Base-by-base conservation (phyloP, 2,113 vertebrate species). In the Helogale parvula region DNA sequence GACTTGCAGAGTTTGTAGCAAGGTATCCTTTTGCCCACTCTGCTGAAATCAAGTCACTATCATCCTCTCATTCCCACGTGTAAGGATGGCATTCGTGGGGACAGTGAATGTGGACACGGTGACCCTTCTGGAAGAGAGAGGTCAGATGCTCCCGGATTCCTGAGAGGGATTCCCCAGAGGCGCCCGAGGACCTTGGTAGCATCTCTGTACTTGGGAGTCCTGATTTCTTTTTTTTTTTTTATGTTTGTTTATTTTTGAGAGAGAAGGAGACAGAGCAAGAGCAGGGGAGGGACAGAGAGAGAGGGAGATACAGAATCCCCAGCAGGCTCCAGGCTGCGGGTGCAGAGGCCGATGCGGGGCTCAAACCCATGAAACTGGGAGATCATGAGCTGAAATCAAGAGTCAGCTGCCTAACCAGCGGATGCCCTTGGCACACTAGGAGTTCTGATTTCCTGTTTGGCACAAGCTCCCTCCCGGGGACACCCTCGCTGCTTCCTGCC, bases 61-160 rank as follows among this genome's bases (percentile, higher is more conserved):
- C 41, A 21, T 25, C 96, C 94, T 89, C 2, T 69, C n/a, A 68
- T 94, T 96, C 41, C 54, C 47, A 50, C 14, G 16, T 21, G 65
- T 50, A 74, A 89, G 82, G 27, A 72, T n/a, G 47, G 65, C 83
- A 74, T 94, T 90, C 45, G 0, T 0, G 52, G 93, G 96, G 98
- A 47, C 85, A 13, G 50, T 66, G 93, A 96, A n/a, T 79, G 31
- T 45, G 88, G 95, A 45, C 35, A 5, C 54, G 2, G 33, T 94
- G 97, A 97, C 94, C 96, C 98, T 98, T 96, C 86, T 16, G 52
- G 74, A 77, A 93, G 63, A 92, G 80, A 90, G 45, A 1, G 50
- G 19, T 35, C 41, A 57, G 31, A 6, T 14, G 4, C 63, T 94
- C 74, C 47, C 57, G n/a, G 92, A n/a, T 92, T 96, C 45, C 63